These are phyloP conservation scores for Teleogryllus occipitalis DNA, from an alignment of 1,140 invertebrate genomes.

Conservation along the genomic window DNA sequence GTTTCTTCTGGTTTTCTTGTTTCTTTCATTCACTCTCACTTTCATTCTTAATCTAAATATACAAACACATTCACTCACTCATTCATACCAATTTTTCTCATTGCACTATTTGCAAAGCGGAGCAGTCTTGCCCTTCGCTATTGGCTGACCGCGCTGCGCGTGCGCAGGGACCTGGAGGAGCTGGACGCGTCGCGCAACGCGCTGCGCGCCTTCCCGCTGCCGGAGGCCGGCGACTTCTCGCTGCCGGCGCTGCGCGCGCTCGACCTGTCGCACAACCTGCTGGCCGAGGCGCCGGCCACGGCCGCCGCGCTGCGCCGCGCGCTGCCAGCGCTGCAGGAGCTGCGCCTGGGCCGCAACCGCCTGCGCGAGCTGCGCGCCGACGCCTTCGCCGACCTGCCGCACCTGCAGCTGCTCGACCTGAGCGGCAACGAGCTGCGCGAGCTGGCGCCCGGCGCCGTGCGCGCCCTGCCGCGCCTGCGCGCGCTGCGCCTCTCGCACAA, in stretches of 20 bases:
- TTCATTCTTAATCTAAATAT: too few relatives aligned
- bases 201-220: conserved; percentile 52
- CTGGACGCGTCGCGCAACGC: conserved; percentile 72
- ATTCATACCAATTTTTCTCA: too few relatives aligned
- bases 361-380: conserved; percentile 60
- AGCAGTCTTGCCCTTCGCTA: too few relatives aligned
- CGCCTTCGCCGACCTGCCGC: conserved; percentile 60
- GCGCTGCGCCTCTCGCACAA: conserved; percentile 70
- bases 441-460: conserved; percentile 67
- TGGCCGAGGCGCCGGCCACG: conserved; percentile 53
- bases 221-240: conserved; percentile 49
- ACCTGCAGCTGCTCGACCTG: conserved; percentile 63
- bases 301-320: conserved; percentile 48
- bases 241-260: conserved; percentile 27
- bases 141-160: background rate
- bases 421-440: conserved; percentile 72
- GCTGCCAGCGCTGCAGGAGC: conserved; percentile 45
- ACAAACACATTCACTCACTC: too few relatives aligned
- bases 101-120: too few relatives aligned
- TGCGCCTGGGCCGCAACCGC: conserved; percentile 63
- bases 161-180: conserved; percentile 53
- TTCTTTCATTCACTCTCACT: too few relatives aligned
- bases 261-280: conserved; percentile 49
- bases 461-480: conserved; percentile 63
- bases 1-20: too few relatives aligned